A percentile compares a stretch with the other conserved stretches of the same genome.
Evolutionary conservation across 1,140 invertebrate species (phyloP).

Genomic region (Euura saliciscinereae): DNA sequence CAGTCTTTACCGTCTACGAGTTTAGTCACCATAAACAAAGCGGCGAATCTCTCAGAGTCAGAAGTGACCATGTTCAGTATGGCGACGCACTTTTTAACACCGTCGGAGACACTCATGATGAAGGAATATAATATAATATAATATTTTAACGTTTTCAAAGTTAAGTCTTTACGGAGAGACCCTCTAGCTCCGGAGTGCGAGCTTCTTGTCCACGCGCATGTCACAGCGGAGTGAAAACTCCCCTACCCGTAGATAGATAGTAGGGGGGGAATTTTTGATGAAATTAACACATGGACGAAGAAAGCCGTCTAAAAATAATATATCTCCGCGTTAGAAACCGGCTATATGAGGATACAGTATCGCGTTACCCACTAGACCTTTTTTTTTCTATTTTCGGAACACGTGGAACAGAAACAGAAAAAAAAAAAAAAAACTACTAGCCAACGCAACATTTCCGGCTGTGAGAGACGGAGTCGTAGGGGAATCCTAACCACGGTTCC

Average conservation of each 20-base stretch:
- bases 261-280: no score
- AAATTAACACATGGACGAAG: not conserved
- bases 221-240: no score
- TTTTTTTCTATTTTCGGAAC: not conserved
- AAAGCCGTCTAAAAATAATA: not conserved
- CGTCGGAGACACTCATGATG: conserved; percentile 67
- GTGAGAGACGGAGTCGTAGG: no score
- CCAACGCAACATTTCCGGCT: not conserved
- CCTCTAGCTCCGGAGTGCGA: no score
- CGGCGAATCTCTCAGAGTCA: conserved; percentile 91
- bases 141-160: no score
- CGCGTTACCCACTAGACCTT: not conserved
- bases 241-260: no score
- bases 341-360: conserved; percentile 1
- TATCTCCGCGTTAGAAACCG: not conserved
- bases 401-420: not conserved
- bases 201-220: no score
- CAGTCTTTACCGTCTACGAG: conserved; percentile 82
- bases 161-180: no score
- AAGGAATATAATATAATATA: no score
- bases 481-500: no score
- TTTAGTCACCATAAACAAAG: conserved; percentile 89
- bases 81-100: conserved; percentile 80
- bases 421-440: not conserved
- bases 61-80: conserved; percentile 77